These are phyloP conservation scores for Fulica atra DNA, from an alignment of 2,113 vertebrate genomes.

Conservation along the genomic window DNA sequence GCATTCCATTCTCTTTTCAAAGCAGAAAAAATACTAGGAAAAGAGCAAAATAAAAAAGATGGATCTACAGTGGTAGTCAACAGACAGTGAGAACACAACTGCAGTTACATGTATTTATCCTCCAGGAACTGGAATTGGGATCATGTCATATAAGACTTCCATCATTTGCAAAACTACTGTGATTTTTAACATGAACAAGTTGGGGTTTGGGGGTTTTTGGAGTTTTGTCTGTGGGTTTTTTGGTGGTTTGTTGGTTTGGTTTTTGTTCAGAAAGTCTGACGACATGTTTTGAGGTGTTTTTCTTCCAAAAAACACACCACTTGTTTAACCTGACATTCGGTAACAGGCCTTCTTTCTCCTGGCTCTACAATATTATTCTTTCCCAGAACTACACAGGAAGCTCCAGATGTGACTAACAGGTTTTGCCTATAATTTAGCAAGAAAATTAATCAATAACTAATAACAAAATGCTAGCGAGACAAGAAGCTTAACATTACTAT, in stretches of 20 bases:
- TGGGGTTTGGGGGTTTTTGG: no score
- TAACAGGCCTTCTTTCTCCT: not conserved
- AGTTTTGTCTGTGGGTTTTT: not conserved
- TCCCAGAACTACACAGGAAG: not conserved
- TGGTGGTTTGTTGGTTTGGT: not conserved
- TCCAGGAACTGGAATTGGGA: not conserved
- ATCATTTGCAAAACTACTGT: not conserved
- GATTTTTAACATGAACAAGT: not conserved
- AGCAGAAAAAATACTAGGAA: not conserved
- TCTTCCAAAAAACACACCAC: not conserved
- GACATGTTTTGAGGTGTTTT: not conserved
- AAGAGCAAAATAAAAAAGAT: not conserved
- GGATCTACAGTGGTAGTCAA: not conserved
- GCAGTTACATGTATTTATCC: not conserved
- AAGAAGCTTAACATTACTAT: not conserved
- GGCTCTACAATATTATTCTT: not conserved
- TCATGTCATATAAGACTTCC: fast-evolving
- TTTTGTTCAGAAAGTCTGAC: not conserved
- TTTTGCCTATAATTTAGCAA: not conserved
- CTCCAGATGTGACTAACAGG: not conserved
- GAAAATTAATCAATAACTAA: not conserved
- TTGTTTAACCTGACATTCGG: not conserved
- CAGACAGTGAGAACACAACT: not conserved
- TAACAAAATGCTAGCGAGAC: not conserved
- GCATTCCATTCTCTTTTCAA: not conserved